Evolutionary conservation across 2,888 invertebrate genomes (phyloP).

Genomic region (Cephus sareptanus): DNA sequence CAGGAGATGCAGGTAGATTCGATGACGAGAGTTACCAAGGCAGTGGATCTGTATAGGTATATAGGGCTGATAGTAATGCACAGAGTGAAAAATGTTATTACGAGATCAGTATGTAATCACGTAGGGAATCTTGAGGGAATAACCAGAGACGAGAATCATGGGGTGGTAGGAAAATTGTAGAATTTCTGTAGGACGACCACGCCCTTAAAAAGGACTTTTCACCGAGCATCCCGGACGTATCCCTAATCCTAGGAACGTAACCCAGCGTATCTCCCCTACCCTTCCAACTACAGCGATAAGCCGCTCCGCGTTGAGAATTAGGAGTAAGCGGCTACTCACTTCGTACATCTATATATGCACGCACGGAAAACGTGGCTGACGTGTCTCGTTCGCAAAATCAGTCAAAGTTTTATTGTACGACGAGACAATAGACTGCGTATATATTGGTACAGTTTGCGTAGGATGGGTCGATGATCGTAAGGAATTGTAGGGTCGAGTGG

Average conservation of each 20-base stretch:
- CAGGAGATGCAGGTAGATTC: neutral
- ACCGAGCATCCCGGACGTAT: neutral
- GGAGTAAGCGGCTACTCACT: neutral
- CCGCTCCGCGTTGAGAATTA: neutral
- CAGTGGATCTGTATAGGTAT: neutral
- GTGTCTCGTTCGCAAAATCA: neutral
- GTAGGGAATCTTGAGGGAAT: neutral
- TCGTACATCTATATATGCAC: neutral
- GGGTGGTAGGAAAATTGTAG: neutral
- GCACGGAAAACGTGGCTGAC: neutral
- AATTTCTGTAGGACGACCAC: neutral
- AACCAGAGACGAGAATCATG: neutral
- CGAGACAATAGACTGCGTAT: neutral
- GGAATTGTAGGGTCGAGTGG: conserved; percentile 52
- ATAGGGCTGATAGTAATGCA: neutral
- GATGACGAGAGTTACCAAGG: neutral
- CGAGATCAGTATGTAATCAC: neutral
- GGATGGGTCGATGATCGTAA: neutral
- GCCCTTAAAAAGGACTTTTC: neutral
- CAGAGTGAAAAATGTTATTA: neutral
- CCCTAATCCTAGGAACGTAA: neutral
- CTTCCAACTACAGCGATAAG: neutral
- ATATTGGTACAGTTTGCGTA: neutral
- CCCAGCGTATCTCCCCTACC: neutral
- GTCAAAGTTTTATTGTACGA: neutral